These are phyloP conservation scores for Pagrus major DNA, from an alignment of 2,113 vertebrate species.

Conservation along the genomic window DNA sequence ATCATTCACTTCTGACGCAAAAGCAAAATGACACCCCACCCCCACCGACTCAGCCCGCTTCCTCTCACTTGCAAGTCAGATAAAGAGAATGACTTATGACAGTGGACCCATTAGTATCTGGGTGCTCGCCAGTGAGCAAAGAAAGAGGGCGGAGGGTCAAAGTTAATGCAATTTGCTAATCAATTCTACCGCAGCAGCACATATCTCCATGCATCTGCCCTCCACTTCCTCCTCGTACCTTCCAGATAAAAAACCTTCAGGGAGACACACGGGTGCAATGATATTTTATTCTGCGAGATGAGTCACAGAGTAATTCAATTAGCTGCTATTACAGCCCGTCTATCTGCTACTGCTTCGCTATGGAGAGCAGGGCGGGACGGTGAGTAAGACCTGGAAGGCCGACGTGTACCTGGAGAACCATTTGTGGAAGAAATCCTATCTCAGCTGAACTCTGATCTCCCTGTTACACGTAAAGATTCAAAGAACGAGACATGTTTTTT, in stretches of 20 bases:
- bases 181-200: constrained; percentile 64
- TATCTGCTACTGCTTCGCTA: neutral
- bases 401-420: neutral
- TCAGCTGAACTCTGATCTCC: neutral
- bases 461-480: neutral
- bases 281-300: constrained; percentile 42
- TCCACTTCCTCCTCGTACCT: constrained; percentile 47
- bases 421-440: neutral
- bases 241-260: constrained; percentile 55
- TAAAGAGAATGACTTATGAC: constrained; percentile 80
- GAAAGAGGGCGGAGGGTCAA: constrained; percentile 53
- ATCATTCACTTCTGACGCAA: neutral
- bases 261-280: neutral
- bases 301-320: constrained; percentile 58
- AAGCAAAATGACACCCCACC: neutral
- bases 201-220: constrained; percentile 65
- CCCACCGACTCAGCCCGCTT: neutral
- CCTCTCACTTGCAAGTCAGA: constrained; percentile 29
- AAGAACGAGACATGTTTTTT: neutral
- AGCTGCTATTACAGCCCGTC: constrained; percentile 26
- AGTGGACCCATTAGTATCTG: constrained; percentile 76
- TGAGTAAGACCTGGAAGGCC: neutral
- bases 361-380: neutral
- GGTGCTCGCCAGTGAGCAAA: constrained; percentile 65
- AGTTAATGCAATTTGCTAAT: constrained; percentile 81